Base-by-base conservation (phyloP, 2,113 vertebrate genomes). In the Nothobranchius furzeri region DNA sequence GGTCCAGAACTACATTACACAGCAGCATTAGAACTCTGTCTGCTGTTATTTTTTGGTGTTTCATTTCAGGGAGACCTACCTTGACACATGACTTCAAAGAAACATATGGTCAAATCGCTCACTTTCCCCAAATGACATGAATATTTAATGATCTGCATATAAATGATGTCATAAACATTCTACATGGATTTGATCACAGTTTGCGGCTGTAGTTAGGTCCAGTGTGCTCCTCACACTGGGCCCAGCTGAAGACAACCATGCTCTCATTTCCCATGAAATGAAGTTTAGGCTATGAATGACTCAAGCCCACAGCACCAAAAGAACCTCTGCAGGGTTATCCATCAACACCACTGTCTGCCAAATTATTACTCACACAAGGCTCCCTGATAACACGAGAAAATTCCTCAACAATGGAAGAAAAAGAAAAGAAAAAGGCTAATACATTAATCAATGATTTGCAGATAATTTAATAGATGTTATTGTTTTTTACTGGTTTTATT, bases 131-230 rank as follows among this genome's bases (percentile, higher is more conserved):
- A 64, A 68, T 73, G 37, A 78, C 64, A 83, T 86, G 70, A 82
- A 86, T 83, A 82, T 83, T 82, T 76, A 78, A 88, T 84, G 71
- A 73, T 43, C 9, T 45, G 10, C 3, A 12, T 45, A 68, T 65
- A 59, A 72, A 64, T 69, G 2, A 30, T 1, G 24, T 76, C 68
- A 73, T 53, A 55, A 81, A 56, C 14, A 0, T 55, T 71, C 73
- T 68, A 7, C 54, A 35, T 3, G 12, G 37, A 75, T 77, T 78
- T 67, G 52, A 37, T 79, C 61, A 64, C 57, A 40, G 51, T 40
- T 37, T 15, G 45, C 20, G 57, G 54, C 49, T 49, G 50, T 54
- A 35, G 42, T 4, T 30, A 72, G 76, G 40, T 20, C 15, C 1
- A 37, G 50, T 57, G 65, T 48, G 65, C 43, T 63, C 2, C 59